Evolutionary conservation across 2,888 invertebrate genomes (phyloP).

Genomic region (Acronicta leporina): DNA sequence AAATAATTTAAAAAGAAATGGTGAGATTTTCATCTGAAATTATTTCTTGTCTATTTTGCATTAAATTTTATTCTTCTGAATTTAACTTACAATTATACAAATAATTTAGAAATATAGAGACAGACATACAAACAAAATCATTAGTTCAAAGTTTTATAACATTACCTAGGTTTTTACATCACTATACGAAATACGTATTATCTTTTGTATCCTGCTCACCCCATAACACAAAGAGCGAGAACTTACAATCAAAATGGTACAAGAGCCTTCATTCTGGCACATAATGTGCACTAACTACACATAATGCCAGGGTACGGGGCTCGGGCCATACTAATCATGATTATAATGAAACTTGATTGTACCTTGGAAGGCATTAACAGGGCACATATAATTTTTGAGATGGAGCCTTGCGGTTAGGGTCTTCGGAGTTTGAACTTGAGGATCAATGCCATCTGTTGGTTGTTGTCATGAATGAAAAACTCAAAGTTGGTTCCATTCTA

Average conservation of each 20-base stretch:
- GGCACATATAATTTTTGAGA: slow-evolving; percentile 55
- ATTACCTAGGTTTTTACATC: not conserved
- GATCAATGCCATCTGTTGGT: slow-evolving; percentile 16
- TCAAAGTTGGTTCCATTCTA: no score
- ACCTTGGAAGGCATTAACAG: slow-evolving; percentile 52
- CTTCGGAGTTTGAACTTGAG: not conserved
- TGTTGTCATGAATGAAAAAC: not conserved
- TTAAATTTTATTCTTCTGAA: no score
- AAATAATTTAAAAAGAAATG: no score
- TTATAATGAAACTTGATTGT: slow-evolving; percentile 60
- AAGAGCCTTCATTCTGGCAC: slow-evolving; percentile 27
- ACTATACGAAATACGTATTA: not conserved
- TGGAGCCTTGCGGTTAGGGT: slow-evolving; percentile 38
- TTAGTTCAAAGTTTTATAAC: no score
- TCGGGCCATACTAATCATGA: slow-evolving; percentile 55
- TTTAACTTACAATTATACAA: no score
- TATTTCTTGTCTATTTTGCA: no score
- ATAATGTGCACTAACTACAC: slow-evolving; percentile 58
- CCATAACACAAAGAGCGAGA: slow-evolving; percentile 12
- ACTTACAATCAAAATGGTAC: slow-evolving; percentile 36
- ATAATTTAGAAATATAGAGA: no score
- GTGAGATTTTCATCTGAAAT: no score
- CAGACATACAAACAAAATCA: no score
- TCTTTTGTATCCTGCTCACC: not conserved
- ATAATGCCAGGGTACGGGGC: slow-evolving; percentile 53